Evolutionary conservation across 2,888 invertebrate genomes (phyloP).

Genomic region (Phyllotreta striolata): DNA sequence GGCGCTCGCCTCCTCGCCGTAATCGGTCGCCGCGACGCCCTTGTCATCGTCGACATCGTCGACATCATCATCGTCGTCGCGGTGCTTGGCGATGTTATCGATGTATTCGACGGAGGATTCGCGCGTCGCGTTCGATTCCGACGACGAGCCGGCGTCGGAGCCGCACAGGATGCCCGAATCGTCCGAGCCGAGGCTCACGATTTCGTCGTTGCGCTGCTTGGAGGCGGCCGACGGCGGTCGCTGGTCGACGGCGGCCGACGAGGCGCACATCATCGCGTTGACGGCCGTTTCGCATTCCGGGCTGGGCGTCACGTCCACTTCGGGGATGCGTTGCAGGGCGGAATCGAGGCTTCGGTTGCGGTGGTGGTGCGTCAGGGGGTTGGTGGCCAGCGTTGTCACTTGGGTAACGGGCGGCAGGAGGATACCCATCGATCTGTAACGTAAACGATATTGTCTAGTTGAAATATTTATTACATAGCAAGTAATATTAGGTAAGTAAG

Average conservation of each 20-base stretch:
- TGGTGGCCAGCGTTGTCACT: conserved; percentile 58
- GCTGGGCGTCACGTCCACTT: conserved; percentile 77
- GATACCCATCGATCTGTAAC: conserved; percentile 71
- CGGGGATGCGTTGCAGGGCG: conserved; percentile 87
- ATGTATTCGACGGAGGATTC: conserved; percentile 65
- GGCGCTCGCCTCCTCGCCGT: not conserved
- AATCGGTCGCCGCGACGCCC: conserved; percentile 9
- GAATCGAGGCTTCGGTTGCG: conserved; percentile 91
- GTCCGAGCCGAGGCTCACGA: conserved; percentile 75
- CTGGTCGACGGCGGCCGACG: conserved; percentile 34
- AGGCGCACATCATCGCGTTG: conserved; percentile 54
- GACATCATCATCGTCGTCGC: conserved; percentile 55
- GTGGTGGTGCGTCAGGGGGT: conserved; percentile 72
- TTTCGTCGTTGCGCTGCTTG: conserved; percentile 65
- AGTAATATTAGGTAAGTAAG: too few relatives aligned
- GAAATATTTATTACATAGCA: too few relatives aligned
- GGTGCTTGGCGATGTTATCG: conserved; percentile 61
- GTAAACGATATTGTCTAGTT: conserved; percentile 14
- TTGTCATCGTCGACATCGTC: conserved; percentile 37
- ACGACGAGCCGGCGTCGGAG: conserved; percentile 64
- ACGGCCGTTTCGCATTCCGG: conserved; percentile 67
- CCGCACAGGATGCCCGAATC: conserved; percentile 80
- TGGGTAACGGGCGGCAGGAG: conserved; percentile 69
- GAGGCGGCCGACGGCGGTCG: conserved; percentile 52
- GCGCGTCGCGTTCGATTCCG: conserved; percentile 59